These are phyloP conservation scores for Drosophila albomicans DNA, from an alignment of 1,140 invertebrate species.

Conservation along the genomic window DNA sequence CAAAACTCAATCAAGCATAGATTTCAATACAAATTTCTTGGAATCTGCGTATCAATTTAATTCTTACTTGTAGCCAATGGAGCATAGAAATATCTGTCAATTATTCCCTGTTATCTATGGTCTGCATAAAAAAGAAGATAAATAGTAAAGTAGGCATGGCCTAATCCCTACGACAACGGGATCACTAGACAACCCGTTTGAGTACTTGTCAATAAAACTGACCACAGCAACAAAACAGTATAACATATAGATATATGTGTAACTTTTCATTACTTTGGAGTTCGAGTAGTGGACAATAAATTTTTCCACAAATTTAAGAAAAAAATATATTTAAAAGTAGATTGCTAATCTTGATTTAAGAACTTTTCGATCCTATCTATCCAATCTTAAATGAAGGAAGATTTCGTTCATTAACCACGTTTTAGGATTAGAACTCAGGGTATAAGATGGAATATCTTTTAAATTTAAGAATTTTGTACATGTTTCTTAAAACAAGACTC, in stretches of 20 bases:
- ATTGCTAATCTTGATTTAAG: too few species aligned
- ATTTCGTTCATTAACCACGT: too few species aligned
- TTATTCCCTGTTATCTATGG: conserved; percentile 26
- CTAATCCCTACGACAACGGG: not conserved
- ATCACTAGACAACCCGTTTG: not conserved
- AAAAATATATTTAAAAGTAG: too few species aligned
- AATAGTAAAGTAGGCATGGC: not conserved
- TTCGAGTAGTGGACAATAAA: too few species aligned
- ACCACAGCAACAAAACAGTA: not conserved
- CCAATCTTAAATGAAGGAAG: too few species aligned
- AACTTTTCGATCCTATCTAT: too few species aligned
- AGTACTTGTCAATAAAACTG: not conserved
- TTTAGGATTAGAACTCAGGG: too few species aligned
- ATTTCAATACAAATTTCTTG: conserved; percentile 51
- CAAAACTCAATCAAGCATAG: conserved; percentile 32
- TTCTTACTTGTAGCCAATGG: conserved; percentile 44
- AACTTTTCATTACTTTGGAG: too few species aligned
- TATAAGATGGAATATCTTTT: too few species aligned
- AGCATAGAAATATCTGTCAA: conserved; percentile 30
- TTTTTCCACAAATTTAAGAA: too few species aligned
- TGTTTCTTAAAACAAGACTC: too few species aligned
- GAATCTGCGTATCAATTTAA: conserved; percentile 74
- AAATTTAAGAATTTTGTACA: too few species aligned
- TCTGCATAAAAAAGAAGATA: conserved; percentile 24
- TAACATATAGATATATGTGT: not conserved